These are phyloP conservation scores for Percopsis omiscomaycus DNA, from an alignment of 2,797 vertebrate genomes.

Conservation along the genomic window DNA sequence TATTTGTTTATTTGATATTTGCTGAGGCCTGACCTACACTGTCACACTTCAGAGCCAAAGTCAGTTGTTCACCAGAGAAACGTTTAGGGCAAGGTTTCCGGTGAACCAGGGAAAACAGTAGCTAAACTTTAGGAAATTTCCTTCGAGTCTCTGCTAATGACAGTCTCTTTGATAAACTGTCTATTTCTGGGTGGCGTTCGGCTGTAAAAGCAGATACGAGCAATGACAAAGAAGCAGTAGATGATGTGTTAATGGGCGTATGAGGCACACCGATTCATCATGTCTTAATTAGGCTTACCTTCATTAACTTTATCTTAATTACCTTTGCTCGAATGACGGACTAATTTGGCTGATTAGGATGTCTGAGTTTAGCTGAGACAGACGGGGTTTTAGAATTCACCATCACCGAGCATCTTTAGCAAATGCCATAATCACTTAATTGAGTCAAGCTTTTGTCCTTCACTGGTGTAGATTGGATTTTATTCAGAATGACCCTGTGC, in stretches of 20 bases:
- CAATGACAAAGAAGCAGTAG: slow-evolving; percentile 45
- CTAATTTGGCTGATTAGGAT: slow-evolving; percentile 65
- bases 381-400: slow-evolving; percentile 27
- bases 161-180: slow-evolving; percentile 40
- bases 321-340: slow-evolving; percentile 62
- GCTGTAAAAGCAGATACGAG: slow-evolving; percentile 50
- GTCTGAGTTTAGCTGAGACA: slow-evolving; percentile 40
- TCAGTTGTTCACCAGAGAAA: neutral
- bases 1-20: slow-evolving; percentile 12
- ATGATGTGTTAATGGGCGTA: slow-evolving; percentile 60
- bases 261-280: slow-evolving; percentile 70
- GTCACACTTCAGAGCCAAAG: slow-evolving; percentile 7
- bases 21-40: neutral
- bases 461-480: slow-evolving; percentile 46
- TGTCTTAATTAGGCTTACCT: slow-evolving; percentile 76
- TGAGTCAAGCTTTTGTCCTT: slow-evolving; percentile 62
- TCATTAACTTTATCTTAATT: slow-evolving; percentile 82
- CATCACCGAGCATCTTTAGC: slow-evolving; percentile 50
- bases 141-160: slow-evolving; percentile 18
- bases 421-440: slow-evolving; percentile 51
- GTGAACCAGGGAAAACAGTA: slow-evolving; percentile 23
- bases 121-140: slow-evolving; percentile 7
- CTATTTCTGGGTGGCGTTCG: slow-evolving; percentile 31
- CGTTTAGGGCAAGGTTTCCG: slow-evolving; percentile 9
- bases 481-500: slow-evolving; percentile 26